phyloP scores from a whole-genome alignment of 2,888 invertebrate genomes.

The Boloria euphrosyne region DNA sequence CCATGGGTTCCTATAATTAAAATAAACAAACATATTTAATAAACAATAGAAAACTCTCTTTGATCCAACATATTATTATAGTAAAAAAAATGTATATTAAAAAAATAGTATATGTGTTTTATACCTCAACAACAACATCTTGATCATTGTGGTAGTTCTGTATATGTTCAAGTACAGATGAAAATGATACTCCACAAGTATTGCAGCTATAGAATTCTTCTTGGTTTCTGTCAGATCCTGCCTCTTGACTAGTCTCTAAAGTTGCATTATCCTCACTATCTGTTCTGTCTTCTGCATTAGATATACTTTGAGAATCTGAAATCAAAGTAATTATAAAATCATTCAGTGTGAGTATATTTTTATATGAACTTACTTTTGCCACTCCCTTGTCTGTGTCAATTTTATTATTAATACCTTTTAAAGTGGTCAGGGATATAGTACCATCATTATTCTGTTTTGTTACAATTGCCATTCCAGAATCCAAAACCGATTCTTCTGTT shows the following conservation, averaged over 20 bases:
- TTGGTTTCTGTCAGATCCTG: constrained; percentile 48
- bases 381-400: background rate
- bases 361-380: background rate
- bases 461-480: constrained; percentile 53
- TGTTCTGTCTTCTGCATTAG: constrained; percentile 45
- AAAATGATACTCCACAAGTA: constrained; percentile 84
- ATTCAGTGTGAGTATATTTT: background rate
- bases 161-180: constrained; percentile 85
- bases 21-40: background rate
- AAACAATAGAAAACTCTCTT: background rate
- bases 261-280: background rate
- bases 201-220: constrained; percentile 84
- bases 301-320: constrained; percentile 24
- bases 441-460: constrained; percentile 74
- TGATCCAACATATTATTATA: background rate
- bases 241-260: constrained; percentile 1
- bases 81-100: background rate
- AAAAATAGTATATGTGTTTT: background rate
- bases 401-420: constrained; percentile 55
- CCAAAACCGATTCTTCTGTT: constrained; percentile 50
- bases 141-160: constrained; percentile 85
- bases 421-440: constrained; percentile 66
- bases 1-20: constrained; percentile 52
- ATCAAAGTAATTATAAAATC: background rate
- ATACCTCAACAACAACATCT: constrained; percentile 85